Percentiles rank a stretch among this genome's conserved stretches.
phyloP scores from a whole-genome alignment of 2,888 invertebrate species.

The Diogma glabrata region DNA sequence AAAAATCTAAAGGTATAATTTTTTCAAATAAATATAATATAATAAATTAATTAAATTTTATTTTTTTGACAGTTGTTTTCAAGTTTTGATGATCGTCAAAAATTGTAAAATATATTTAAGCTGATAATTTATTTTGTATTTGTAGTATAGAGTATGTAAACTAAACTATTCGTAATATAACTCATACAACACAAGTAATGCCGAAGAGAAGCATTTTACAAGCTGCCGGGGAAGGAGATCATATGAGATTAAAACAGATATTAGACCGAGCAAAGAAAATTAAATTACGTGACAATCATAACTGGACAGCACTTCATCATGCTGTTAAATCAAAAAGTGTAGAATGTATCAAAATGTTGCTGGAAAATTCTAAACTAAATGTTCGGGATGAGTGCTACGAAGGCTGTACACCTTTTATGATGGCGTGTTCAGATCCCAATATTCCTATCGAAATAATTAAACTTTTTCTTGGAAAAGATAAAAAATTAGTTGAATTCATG shows the following conservation, averaged over 20 bases:
- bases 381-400: constrained; percentile 10
- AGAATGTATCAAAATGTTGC: constrained; percentile 11
- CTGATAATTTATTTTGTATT: no score
- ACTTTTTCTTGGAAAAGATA: constrained; percentile 7
- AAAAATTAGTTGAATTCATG: constrained; percentile 9
- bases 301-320: constrained; percentile 15
- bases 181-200: no score
- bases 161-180: no score
- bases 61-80: no score
- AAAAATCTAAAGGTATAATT: no score
- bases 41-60: no score
- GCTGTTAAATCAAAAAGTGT: constrained; percentile 11
- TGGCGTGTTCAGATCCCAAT: constrained; percentile 7
- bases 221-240: not conserved
- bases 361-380: constrained; percentile 6
- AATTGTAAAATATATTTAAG: no score
- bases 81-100: no score
- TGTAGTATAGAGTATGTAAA: no score
- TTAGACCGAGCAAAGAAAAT: not conserved
- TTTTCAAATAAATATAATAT: no score
- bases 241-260: not conserved
- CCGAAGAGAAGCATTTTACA: constrained; percentile 2
- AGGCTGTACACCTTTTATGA: constrained; percentile 14
- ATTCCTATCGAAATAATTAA: constrained; percentile 11
- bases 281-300: constrained; percentile 12